Conservation (phyloP, 2,797 vertebrate genomes). For the Platyrinchus mystaceus region DNA sequence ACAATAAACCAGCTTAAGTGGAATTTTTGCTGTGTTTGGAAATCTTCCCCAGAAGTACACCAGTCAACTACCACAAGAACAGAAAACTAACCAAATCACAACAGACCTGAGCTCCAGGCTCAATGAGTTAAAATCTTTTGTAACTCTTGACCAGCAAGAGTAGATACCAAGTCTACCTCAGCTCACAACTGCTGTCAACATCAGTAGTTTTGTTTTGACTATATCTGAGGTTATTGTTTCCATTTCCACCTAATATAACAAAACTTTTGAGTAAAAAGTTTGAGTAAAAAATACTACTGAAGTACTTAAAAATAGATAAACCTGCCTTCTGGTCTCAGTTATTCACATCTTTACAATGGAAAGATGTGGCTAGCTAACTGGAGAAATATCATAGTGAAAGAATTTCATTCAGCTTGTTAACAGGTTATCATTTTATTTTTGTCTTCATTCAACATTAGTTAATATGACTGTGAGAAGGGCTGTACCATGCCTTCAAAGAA, state of each 20-base stretch:
- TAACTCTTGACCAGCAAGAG: background rate
- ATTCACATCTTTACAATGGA: background rate
- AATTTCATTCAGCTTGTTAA: constrained; percentile 47
- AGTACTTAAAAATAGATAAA: background rate
- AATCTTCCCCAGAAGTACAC: background rate
- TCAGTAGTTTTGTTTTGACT: background rate
- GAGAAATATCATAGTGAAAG: background rate
- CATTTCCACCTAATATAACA: background rate
- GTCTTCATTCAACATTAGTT: constrained; percentile 40
- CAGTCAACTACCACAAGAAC: background rate
- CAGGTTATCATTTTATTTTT: constrained; percentile 49
- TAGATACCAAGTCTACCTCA: background rate
- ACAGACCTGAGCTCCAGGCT: background rate
- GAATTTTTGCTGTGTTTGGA: background rate
- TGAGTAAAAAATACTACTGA: background rate
- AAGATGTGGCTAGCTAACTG: background rate
- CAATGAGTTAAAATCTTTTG: background rate
- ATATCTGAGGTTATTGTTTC: background rate
- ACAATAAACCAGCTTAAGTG: background rate
- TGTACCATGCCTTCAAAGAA: background rate
- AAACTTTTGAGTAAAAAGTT: background rate
- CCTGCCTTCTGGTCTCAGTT: background rate
- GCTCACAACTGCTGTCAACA: background rate
- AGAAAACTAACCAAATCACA: background rate
- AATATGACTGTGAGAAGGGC: background rate